These are phyloP conservation scores for Motacilla tschutschensis DNA, from an alignment of 2,113 vertebrate genomes.

Conservation along the genomic window DNA sequence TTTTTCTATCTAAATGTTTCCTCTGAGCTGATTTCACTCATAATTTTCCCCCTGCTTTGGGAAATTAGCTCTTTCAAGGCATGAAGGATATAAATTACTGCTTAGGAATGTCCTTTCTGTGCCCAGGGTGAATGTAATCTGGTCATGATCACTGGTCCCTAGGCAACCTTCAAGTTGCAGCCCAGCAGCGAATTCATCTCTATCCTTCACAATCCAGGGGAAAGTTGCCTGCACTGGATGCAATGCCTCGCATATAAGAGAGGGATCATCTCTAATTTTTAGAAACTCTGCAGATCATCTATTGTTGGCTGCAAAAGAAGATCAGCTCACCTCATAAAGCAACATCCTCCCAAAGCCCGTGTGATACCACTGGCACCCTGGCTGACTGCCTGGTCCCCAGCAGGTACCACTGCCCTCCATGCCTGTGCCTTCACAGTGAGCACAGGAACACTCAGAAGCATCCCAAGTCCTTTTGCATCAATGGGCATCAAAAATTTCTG, in stretches of 20 bases:
- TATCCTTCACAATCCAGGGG: not conserved
- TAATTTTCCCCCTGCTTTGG: slow-evolving; percentile 51
- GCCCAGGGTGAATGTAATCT: slow-evolving; percentile 51
- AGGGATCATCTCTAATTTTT: not conserved
- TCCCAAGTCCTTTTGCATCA: not conserved
- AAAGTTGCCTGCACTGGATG: not conserved
- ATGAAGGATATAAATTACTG: slow-evolving; percentile 57
- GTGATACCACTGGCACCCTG: not conserved
- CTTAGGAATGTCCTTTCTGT: slow-evolving; percentile 55
- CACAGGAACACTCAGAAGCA: not conserved
- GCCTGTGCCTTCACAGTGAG: not conserved
- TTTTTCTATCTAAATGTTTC: slow-evolving; percentile 63
- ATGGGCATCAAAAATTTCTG: not conserved
- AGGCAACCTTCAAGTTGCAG: slow-evolving; percentile 41
- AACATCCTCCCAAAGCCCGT: fast-evolving
- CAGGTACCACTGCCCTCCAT: not conserved
- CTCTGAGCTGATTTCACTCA: slow-evolving; percentile 48
- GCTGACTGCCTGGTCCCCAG: not conserved
- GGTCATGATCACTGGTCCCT: slow-evolving; percentile 48
- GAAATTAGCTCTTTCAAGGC: slow-evolving; percentile 61
- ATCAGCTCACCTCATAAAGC: not conserved
- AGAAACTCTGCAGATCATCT: not conserved
- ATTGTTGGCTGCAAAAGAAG: not conserved
- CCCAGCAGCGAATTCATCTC: slow-evolving; percentile 37
- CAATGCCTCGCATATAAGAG: not conserved